These are phyloP conservation scores for Protaetia brevitarsis DNA, from an alignment of 1,140 invertebrate genomes.

Conservation along the genomic window DNA sequence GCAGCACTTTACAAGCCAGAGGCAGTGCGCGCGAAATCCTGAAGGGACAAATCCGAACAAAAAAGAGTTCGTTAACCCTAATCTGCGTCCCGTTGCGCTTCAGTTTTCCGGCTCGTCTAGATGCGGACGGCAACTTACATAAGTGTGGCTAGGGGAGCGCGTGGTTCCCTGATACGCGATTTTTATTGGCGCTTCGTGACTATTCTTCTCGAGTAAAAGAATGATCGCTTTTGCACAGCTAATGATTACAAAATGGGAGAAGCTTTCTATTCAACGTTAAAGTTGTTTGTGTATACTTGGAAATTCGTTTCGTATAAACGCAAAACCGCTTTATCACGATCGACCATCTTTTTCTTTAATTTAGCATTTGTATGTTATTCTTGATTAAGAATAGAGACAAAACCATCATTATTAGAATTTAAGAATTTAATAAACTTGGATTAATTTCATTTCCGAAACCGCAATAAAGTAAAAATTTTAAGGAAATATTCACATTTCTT, in stretches of 20 bases:
- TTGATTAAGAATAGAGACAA: too few species aligned
- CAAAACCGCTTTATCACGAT: too few species aligned
- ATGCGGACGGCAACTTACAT: background rate
- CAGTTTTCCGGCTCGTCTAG: background rate
- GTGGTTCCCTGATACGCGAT: background rate
- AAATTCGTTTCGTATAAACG: background rate
- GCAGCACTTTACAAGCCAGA: background rate
- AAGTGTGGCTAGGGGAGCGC: background rate
- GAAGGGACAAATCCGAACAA: background rate
- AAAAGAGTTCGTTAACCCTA: background rate
- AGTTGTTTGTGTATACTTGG: background rate
- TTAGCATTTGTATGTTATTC: too few species aligned
- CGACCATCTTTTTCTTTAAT: too few species aligned
- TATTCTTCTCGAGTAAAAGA: background rate
- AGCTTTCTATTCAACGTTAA: background rate
- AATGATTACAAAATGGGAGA: background rate
- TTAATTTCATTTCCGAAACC: too few species aligned
- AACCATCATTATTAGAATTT: too few species aligned
- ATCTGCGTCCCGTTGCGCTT: background rate
- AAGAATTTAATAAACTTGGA: too few species aligned
- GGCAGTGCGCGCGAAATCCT: background rate
- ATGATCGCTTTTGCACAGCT: background rate
- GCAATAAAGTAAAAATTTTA: too few species aligned
- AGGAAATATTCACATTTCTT: too few species aligned
- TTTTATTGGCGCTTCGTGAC: background rate